A percentile compares a stretch with the other conserved stretches of the same genome.
phyloP scores from a whole-genome alignment of 2,797 vertebrate species.

The Rhabdomys pumilio region DNA sequence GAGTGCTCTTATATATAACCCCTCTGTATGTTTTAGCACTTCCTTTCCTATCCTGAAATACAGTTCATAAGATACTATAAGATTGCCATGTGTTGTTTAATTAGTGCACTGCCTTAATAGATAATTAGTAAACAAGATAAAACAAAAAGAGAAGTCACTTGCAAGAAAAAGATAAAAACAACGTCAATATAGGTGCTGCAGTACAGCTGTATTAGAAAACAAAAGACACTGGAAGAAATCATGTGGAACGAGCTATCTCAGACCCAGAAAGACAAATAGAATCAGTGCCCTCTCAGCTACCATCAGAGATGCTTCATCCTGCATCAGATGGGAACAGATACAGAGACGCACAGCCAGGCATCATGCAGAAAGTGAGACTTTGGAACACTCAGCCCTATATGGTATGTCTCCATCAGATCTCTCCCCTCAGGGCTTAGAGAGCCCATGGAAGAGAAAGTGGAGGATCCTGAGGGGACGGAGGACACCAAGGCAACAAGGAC shows the following conservation, averaged over 20 bases:
- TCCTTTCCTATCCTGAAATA: constrained; percentile 39
- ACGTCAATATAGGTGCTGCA: constrained; percentile 14
- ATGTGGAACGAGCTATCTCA: not conserved
- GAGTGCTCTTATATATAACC: not conserved
- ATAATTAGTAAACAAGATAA: not conserved
- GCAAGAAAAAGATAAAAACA: constrained; percentile 37
- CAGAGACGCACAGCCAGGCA: not conserved
- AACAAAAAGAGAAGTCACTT: constrained; percentile 33
- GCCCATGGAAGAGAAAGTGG: no score
- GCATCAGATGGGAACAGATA: not conserved
- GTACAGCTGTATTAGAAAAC: constrained; percentile 5
- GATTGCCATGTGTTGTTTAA: not conserved
- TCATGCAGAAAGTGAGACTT: not conserved
- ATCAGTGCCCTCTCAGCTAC: not conserved
- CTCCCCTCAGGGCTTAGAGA: not conserved
- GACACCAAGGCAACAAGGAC: not conserved
- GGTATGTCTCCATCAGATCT: not conserved
- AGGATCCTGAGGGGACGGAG: not conserved
- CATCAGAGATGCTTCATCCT: not conserved
- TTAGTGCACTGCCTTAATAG: constrained; percentile 37
- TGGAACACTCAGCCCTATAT: not conserved
- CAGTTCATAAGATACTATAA: constrained; percentile 41
- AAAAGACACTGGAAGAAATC: not conserved
- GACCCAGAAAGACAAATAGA: not conserved
- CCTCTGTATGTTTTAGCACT: constrained; percentile 7